Base-by-base conservation (phyloP, 2,888 invertebrate genomes). In the Hipparchia sbordonii region DNA sequence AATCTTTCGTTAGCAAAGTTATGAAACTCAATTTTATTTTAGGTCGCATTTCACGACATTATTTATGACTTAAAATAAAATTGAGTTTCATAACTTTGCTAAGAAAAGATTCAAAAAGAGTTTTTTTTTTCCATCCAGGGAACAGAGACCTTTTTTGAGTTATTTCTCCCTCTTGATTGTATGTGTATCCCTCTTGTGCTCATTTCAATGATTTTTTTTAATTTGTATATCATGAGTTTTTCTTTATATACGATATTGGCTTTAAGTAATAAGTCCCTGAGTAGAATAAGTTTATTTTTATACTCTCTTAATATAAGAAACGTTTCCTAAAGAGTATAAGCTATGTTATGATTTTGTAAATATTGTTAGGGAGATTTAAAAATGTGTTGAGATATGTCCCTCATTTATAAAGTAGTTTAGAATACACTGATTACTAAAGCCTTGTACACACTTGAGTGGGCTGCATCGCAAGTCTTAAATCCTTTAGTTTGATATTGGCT, bases 281-380 rank as follows among this genome's bases (percentile, higher is more conserved):
- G 39, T 54, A 66, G 9, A 7, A n/a, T 66, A 66, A 66, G 66
- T 39, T 66, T 66, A 66, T 66, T 66, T 66, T 66, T 66, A 66
- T 66, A 66, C 66, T 39, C 33, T 54, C 48, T 63, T 51, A 63
- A 63, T 8, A 48, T 63, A 63, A 63, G 63, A 48, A 51, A 12
- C 3, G 51, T 54, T 71, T 61, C 45, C 61, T 71, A 54, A 62
- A 56, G 61, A 67, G 57, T 67, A 45, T 67, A 61, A 72, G 60
- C 46, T 62, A 51, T 67, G 13, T 56, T 56, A 57, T 57, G 67
- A 48, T 66, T 56, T 65, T 81, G 79, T 81, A 77, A 72, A 77
- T 81, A 79, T 78, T 4, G 51, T 51, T 51, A 51, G 45, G 61
- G 12, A 33, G 10, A 52, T 65, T 60, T 48, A 7, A 51, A 71